Evolutionary conservation across 2,113 vertebrate genomes (phyloP).

Genomic region (Silurus asotus): DNA sequence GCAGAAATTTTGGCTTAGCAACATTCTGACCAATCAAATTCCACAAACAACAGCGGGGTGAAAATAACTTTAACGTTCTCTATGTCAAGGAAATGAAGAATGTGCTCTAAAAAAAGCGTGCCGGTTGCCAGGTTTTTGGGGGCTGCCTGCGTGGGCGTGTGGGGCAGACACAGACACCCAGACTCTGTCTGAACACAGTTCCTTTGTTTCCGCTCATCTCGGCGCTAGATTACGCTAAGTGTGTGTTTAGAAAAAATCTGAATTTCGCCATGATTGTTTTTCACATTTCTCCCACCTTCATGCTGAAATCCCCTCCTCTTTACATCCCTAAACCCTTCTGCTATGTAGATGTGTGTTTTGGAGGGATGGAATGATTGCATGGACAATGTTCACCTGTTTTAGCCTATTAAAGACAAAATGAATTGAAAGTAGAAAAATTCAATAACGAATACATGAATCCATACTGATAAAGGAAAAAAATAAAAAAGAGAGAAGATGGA

Average conservation of each 20-base stretch:
- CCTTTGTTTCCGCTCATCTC: conserved; percentile 44
- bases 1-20: conserved; percentile 71
- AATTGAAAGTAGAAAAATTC: background rate
- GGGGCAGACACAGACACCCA: conserved; percentile 45
- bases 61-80: conserved; percentile 75
- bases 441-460: background rate
- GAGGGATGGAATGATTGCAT: background rate
- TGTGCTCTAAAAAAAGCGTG: conserved; percentile 54
- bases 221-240: conserved; percentile 55
- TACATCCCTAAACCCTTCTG: background rate
- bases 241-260: conserved; percentile 50
- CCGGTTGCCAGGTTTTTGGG: conserved; percentile 52
- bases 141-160: conserved; percentile 43
- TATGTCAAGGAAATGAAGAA: conserved; percentile 57
- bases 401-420: background rate
- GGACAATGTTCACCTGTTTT: background rate
- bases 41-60: conserved; percentile 63
- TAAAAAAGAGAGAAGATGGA: background rate
- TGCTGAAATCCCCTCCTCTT: background rate
- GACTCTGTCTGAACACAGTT: conserved; percentile 41
- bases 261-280: conserved; percentile 35
- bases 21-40: conserved; percentile 72
- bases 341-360: conserved; percentile 1
- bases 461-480: background rate
- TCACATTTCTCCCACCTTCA: conserved; percentile 30